Evolutionary conservation across 2,888 invertebrate genomes (phyloP).

Genomic region (Sturmia bella): DNA sequence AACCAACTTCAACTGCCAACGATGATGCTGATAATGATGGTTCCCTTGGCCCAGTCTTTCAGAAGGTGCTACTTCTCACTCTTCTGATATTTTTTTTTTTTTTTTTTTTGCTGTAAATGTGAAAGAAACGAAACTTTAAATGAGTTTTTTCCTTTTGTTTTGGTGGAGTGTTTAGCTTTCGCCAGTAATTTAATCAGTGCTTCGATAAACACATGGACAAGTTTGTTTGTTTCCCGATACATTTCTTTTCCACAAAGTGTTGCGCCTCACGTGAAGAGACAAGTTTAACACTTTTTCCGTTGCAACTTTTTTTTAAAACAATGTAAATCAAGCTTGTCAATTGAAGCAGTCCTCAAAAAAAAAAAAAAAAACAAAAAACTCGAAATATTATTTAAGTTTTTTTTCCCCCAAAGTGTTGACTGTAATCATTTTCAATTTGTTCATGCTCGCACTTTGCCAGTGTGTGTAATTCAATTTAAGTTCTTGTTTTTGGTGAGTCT

Average conservation of each 20-base stretch:
- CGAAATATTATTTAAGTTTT: constrained; percentile 1
- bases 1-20: constrained; percentile 40
- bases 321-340: not conserved
- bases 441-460: constrained; percentile 40
- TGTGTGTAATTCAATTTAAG: constrained; percentile 50
- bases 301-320: constrained; percentile 33
- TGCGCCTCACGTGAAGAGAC: constrained; percentile 26
- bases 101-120: constrained; percentile 20
- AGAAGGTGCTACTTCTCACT: constrained; percentile 60
- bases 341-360: not conserved
- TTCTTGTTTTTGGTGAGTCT: constrained; percentile 21
- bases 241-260: constrained; percentile 12
- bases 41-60: constrained; percentile 13
- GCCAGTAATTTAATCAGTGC: constrained; percentile 64
- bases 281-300: constrained; percentile 46
- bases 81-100: constrained; percentile 46
- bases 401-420: constrained; percentile 28
- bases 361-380: constrained; percentile 22
- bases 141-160: constrained; percentile 24
- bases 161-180: constrained; percentile 59
- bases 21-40: constrained; percentile 21
- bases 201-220: constrained; percentile 47
- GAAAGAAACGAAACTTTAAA: constrained; percentile 48
- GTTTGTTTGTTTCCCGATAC: constrained; percentile 40
- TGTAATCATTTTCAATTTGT: constrained; percentile 66